phyloP scores from a whole-genome alignment of 1,140 invertebrate species.

The Dinoponera quadriceps region DNA sequence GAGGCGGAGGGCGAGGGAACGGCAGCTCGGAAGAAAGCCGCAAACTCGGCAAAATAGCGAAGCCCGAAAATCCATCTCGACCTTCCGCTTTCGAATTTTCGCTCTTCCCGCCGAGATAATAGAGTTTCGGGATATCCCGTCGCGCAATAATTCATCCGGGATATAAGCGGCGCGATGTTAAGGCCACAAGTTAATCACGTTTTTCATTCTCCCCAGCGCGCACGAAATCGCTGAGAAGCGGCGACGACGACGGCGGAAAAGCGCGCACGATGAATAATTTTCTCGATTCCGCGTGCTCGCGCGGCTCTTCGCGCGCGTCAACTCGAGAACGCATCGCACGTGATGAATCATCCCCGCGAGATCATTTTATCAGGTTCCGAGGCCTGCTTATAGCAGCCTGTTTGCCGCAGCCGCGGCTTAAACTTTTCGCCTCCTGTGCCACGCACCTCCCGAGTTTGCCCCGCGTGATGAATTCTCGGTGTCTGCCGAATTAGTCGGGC shows the following conservation, averaged over 20 bases:
- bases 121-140: conserved; percentile 24
- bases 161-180: conserved; percentile 22
- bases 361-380: conserved; percentile 44
- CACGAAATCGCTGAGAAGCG: not conserved
- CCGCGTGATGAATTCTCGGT: not conserved
- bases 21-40: conserved; percentile 31
- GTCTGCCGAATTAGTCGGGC: not conserved
- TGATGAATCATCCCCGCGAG: conserved; percentile 12
- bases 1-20: not conserved
- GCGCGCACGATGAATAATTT: conserved; percentile 17
- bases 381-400: not conserved
- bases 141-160: conserved; percentile 41
- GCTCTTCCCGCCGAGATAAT: conserved; percentile 28
- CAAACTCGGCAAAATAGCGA: conserved; percentile 58
- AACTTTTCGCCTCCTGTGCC: not conserved
- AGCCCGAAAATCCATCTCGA: conserved; percentile 35
- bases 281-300: not conserved
- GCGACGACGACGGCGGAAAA: conserved; percentile 1
- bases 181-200: conserved; percentile 42
- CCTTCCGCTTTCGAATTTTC: conserved; percentile 42
- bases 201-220: conserved; percentile 38
- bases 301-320: not conserved
- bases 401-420: not conserved
- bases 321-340: not conserved
- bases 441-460: not conserved